Base-by-base conservation (phyloP, 1,140 invertebrate genomes). In the Dolichoris vasculosae region DNA sequence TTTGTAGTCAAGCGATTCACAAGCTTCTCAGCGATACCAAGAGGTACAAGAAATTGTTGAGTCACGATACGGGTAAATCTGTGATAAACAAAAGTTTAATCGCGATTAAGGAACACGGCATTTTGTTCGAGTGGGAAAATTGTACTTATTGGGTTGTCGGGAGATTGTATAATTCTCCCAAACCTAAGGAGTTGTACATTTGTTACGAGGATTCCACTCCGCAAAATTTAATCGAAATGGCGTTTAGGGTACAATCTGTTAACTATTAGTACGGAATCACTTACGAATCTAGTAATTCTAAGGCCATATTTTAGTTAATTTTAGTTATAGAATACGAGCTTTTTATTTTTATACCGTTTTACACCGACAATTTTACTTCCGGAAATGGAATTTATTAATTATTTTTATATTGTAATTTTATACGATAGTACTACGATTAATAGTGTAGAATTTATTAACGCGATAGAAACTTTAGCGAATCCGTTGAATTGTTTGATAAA, bases 191-290 rank as follows among this genome's bases (percentile, higher is more conserved):
- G 91, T 92, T 97, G 0, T 97, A 97, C 89, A 94, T 97, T 46
- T 97, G 97, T 91, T 97, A 97, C 90, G 94, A 96, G 86, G 96
- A 97, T 85, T 95, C 95, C 67, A 94, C 96, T 13, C 96, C 96
- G 0, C 96, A 97, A 91, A 97, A 97, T 94, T 94, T 97, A 82
- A 95, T 97, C 13, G 97, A 97, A 94, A 94, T 97, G 89, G 96
- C 96, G 23, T 97, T 97, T 90, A 94, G 96, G 86, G 92, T 97
- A 55, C 86, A 86, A 77, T 73, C n/a, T 51, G 64, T 35, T 20
- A 80, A 76, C 13, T 38, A 26, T 55, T 86, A 78, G 69, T 59
- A 71, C 17, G 51, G 51, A 78, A 40, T 3, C 46, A n/a, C 35
- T 67, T 67, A 67, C 38, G 1, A 38, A 8, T 73, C 69, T 43